phyloP scores from a whole-genome alignment of 2,888 invertebrate genomes.

The Priocnemis perturbator region DNA sequence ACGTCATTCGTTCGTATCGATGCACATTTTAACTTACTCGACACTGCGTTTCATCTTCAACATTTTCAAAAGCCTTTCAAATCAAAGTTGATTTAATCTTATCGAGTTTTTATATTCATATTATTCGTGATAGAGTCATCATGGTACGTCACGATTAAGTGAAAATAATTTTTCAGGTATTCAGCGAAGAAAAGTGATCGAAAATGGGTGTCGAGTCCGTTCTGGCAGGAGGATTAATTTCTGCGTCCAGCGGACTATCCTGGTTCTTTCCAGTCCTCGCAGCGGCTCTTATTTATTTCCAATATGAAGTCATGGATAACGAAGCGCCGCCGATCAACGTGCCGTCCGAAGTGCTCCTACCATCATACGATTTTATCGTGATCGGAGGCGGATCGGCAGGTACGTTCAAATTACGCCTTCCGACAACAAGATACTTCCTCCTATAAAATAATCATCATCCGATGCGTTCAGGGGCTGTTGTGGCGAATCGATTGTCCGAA shows the following conservation, averaged over 20 bases:
- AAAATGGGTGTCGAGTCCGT: slow-evolving; percentile 68
- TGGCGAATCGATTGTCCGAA: slow-evolving; percentile 89
- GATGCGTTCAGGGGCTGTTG: slow-evolving; percentile 80
- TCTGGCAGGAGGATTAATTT: slow-evolving; percentile 59
- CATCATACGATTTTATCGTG: slow-evolving; percentile 89
- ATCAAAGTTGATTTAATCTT: too few species aligned
- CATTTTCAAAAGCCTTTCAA: too few species aligned
- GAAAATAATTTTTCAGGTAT: too few species aligned
- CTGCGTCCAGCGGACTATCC: slow-evolving; percentile 82
- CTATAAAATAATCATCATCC: background rate
- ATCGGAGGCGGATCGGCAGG: slow-evolving; percentile 93
- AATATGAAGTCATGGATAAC: slow-evolving; percentile 89
- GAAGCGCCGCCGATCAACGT: slow-evolving; percentile 87
- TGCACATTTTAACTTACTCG: too few species aligned
- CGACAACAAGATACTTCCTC: background rate
- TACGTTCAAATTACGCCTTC: slow-evolving; percentile 54
- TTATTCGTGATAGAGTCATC: too few species aligned
- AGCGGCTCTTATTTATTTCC: slow-evolving; percentile 90
- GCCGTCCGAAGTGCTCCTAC: slow-evolving; percentile 80
- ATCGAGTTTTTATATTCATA: too few species aligned
- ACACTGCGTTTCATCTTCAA: too few species aligned
- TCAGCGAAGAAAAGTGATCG: too few species aligned
- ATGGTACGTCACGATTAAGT: too few species aligned
- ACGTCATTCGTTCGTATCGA: too few species aligned
- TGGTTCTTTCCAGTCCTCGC: slow-evolving; percentile 91